Evolutionary conservation across 2,113 vertebrate species (phyloP).

Genomic region (Dasyornis broadbenti): DNA sequence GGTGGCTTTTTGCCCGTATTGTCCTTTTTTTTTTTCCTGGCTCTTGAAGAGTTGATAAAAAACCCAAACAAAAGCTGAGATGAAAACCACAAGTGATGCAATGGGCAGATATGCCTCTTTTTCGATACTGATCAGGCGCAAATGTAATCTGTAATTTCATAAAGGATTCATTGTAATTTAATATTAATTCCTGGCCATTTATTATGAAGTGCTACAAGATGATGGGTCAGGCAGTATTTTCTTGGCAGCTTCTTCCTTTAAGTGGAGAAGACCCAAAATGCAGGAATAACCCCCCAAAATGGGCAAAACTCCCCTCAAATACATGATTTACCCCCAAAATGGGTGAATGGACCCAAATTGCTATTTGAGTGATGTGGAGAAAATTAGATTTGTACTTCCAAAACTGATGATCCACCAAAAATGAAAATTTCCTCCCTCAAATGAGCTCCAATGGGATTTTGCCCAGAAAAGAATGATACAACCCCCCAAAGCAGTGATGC

Average conservation of each 20-base stretch:
- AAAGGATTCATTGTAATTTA: conserved; percentile 66
- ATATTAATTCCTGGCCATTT: conserved; percentile 60
- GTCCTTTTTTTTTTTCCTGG: not conserved
- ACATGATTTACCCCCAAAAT: fast-evolving
- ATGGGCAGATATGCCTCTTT: conserved; percentile 45
- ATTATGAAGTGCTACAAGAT: conserved; percentile 68
- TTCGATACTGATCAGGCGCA: conserved; percentile 48
- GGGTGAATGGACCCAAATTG: not conserved
- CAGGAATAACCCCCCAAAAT: not conserved
- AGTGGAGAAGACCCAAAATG: not conserved
- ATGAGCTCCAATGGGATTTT: not conserved
- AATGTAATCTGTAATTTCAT: conserved; percentile 69
- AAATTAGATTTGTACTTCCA: not conserved
- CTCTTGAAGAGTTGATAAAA: not conserved
- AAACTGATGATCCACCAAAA: not conserved
- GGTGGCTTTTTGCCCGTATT: not conserved
- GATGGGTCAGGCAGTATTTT: conserved; percentile 38
- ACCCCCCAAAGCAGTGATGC: not conserved
- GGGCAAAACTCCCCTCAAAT: not conserved
- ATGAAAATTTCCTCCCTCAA: too few relatives aligned
- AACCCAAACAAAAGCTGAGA: not conserved
- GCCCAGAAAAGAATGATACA: not conserved
- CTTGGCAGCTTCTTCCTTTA: conserved; percentile 26
- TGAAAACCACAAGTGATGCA: not conserved
- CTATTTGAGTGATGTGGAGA: fast-evolving